Evolutionary conservation across 2,797 vertebrate genomes (phyloP).

Genomic region (Arrhamphus sclerolepis): DNA sequence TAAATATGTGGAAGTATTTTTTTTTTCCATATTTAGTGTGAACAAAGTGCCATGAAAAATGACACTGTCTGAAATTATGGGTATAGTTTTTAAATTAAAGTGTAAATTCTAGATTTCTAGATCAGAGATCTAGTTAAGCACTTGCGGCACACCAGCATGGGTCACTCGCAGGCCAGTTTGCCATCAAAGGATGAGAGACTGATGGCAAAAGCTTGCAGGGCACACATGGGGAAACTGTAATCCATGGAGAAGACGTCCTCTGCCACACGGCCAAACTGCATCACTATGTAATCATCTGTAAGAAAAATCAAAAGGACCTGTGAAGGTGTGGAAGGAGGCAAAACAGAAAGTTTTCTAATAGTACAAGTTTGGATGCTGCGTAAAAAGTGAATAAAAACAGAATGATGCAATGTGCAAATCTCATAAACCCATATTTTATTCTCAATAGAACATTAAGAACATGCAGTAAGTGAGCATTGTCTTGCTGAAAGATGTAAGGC

Average conservation of each 20-base stretch:
- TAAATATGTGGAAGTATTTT: too few species aligned
- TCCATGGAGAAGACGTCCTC: slow-evolving; percentile 90
- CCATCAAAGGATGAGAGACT: slow-evolving; percentile 90
- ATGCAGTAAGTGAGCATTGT: too few species aligned
- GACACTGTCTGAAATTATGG: neutral
- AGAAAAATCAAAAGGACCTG: slow-evolving; percentile 8
- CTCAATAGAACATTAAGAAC: too few species aligned
- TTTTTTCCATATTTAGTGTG: neutral
- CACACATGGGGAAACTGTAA: slow-evolving; percentile 88
- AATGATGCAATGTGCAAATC: neutral
- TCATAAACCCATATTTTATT: too few species aligned
- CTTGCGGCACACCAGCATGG: slow-evolving; percentile 27
- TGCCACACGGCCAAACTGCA: slow-evolving; percentile 81
- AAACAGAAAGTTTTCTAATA: neutral
- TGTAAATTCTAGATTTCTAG: neutral
- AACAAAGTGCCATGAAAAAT: slow-evolving; percentile 15
- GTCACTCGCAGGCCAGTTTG: slow-evolving; percentile 90
- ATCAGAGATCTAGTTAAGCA: slow-evolving; percentile 19
- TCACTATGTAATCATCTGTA: slow-evolving; percentile 78
- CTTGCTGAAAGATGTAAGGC: too few species aligned
- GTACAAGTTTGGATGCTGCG: too few species aligned
- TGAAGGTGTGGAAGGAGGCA: neutral
- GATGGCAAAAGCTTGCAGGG: slow-evolving; percentile 91
- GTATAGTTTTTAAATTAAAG: neutral
- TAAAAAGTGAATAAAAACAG: neutral